Percentiles rank a stretch among this genome's conserved stretches.
Conservation (phyloP, 1,140 invertebrate species). For the Heliconius congener region DNA sequence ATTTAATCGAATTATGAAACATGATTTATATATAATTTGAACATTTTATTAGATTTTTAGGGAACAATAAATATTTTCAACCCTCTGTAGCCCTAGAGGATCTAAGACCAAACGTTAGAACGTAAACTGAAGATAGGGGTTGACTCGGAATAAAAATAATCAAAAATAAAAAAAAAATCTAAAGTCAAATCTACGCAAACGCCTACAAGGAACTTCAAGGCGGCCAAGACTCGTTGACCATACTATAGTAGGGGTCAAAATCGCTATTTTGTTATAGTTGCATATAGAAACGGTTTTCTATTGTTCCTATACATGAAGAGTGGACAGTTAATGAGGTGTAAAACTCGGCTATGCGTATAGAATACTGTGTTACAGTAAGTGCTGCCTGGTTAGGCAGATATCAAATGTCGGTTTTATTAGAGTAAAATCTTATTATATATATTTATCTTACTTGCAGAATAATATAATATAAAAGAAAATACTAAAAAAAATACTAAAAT, state of each 20-base stretch:
- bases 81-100: background rate
- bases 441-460: too few relatives aligned
- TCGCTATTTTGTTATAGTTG: background rate
- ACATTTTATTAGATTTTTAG: background rate
- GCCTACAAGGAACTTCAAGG: too few relatives aligned
- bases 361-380: background rate
- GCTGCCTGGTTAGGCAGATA: background rate
- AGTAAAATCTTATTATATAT: background rate
- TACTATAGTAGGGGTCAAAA: background rate
- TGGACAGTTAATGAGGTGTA: slow-evolving; percentile 4
- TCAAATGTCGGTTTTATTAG: background rate
- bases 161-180: too few relatives aligned
- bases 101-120: background rate
- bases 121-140: background rate
- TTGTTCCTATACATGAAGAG: background rate
- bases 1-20: slow-evolving; percentile 6
- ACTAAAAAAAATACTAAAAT: too few relatives aligned
- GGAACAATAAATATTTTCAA: background rate
- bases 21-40: background rate
- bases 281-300: background rate
- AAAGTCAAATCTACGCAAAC: too few relatives aligned
- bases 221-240: too few relatives aligned
- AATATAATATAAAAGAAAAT: too few relatives aligned
- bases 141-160: too few relatives aligned
- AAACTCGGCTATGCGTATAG: background rate